phyloP scores from a whole-genome alignment of 2,113 vertebrate genomes.

The Leucopsar rothschildi region DNA sequence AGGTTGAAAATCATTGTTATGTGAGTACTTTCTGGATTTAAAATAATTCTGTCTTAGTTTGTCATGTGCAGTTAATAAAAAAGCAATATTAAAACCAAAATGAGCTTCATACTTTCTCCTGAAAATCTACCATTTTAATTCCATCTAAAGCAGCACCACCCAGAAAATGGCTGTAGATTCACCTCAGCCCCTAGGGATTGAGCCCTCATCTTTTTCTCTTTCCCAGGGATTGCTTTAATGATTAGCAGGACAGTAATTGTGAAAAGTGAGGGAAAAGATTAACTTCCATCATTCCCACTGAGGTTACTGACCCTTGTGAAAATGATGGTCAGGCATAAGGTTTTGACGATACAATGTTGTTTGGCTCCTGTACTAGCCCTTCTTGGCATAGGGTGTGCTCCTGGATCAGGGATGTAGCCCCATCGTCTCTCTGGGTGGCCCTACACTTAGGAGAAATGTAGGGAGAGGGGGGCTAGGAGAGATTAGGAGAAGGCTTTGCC shows the following conservation, averaged over 20 bases:
- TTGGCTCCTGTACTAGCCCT: background rate
- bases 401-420: accelerated
- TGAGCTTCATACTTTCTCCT: background rate
- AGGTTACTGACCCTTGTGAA: background rate
- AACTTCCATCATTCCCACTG: background rate
- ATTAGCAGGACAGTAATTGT: background rate
- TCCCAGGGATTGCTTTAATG: slow-evolving; percentile 9
- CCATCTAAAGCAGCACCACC: background rate
- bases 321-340: background rate
- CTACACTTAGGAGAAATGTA: background rate
- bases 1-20: background rate
- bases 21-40: background rate
- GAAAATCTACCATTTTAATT: background rate
- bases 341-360: background rate
- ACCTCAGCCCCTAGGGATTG: background rate
- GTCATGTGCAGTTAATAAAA: background rate
- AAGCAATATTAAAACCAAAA: background rate
- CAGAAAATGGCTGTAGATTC: background rate
- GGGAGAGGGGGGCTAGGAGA: background rate
- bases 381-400: accelerated
- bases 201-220: background rate
- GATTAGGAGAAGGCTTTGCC: background rate
- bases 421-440: accelerated
- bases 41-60: background rate
- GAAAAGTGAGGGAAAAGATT: background rate